phyloP scores from a whole-genome alignment of 2,113 vertebrate species.

The Anthoscopus minutus region DNA sequence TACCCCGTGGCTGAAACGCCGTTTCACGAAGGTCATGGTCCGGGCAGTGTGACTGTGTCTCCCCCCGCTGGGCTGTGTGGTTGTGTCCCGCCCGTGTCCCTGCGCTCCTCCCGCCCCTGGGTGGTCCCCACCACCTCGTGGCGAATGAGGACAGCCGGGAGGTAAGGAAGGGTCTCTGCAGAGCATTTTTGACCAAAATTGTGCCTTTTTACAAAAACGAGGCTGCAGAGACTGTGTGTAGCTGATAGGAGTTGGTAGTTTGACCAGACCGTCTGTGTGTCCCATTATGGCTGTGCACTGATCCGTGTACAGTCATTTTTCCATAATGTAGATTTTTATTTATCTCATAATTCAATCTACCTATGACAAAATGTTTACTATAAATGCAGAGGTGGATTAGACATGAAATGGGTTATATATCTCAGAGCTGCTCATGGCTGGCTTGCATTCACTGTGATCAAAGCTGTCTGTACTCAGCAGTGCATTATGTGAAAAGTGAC shows the following conservation, averaged over 20 bases:
- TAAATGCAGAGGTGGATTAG: not conserved
- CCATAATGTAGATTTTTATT: not conserved
- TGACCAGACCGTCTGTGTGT: not conserved
- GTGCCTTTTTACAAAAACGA: not conserved
- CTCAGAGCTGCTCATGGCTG: not conserved
- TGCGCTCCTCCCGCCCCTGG: not conserved
- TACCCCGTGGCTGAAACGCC: accelerated
- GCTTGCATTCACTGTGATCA: not conserved
- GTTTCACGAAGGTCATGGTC: not conserved
- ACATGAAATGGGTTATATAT: not conserved
- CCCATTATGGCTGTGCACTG: not conserved
- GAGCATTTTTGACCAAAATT: not conserved
- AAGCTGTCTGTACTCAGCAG: not conserved
- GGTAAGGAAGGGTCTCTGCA: not conserved
- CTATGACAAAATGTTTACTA: not conserved
- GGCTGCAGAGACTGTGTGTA: not conserved
- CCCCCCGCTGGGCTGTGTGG: not conserved
- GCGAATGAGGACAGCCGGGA: not conserved
- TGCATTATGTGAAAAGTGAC: not conserved
- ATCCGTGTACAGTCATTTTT: not conserved
- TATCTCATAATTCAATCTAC: not conserved
- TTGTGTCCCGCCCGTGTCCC: not conserved
- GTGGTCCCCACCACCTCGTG: not conserved
- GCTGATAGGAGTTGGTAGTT: not conserved
- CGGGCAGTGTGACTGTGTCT: not conserved